Evolutionary conservation across 2,888 invertebrate species (phyloP), one percentile per base, ranked within the genome.

Genomic region (Philopedon plagiatum): DNA sequence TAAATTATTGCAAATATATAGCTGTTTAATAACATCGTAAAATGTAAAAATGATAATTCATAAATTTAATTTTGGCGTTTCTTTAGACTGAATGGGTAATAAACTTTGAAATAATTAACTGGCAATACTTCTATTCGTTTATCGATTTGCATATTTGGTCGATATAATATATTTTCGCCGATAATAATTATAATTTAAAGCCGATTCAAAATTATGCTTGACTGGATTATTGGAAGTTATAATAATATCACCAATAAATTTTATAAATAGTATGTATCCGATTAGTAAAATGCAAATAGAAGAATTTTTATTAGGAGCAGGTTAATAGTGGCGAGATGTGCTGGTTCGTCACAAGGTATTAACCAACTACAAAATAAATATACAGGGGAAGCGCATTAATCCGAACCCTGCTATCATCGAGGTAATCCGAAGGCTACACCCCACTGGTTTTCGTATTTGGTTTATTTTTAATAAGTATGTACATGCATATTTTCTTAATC

Each of bases 21-120:
- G 54, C 0, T 64, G 57, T 65, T 65, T 56, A 65, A 65, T 44
- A 32, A 26, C 39, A 32, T 44, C 56, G 18, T 56, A 65, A 65
- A 65, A 65, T 29, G 7, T 29, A 56, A 57, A 65, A 56, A 57
- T 57, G 21, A 26, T 41, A 57, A 34, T 32, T 34, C 15, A 44
- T 57, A 65, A 56, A 56, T 65, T 65, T 32, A 34, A 49, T 63
- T 37, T 34, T 26, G 32, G 21, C 34, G 4, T 49, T 49, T 63
- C 34, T 51, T 65, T 56, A 29, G 21, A n/a, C 29, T n/a, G 44
- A 65, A 49, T 44, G 32, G 32, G 15, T 32, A 57, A 65, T 65
- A 65, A 65, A 65, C 65, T 56, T 56, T 64, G 41, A 41, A 64
- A 44, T 65, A 65, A 65, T 65, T 65, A 44, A 34, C 41, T 57